These are phyloP conservation scores for Spheniscus mendiculus DNA, from an alignment of 2,113 vertebrate genomes.

Conservation along the genomic window DNA sequence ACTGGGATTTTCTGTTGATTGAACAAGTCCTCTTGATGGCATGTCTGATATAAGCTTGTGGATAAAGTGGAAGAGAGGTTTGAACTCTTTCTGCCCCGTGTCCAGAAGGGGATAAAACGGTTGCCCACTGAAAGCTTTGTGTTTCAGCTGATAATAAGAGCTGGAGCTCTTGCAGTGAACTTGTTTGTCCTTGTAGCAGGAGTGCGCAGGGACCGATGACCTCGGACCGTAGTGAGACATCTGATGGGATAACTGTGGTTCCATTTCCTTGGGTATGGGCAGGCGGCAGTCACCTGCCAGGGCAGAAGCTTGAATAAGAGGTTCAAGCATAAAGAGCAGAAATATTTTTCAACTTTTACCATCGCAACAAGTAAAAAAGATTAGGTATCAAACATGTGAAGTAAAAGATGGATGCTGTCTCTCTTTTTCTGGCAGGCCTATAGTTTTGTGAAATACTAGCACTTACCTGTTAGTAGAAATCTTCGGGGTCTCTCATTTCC, in stretches of 20 bases:
- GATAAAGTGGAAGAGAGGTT: background rate
- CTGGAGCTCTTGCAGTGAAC: background rate
- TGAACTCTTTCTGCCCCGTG: background rate
- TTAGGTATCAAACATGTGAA: background rate
- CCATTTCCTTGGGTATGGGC: background rate
- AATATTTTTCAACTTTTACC: background rate
- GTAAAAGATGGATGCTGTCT: background rate
- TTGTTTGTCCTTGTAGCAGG: background rate
- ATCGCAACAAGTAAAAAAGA: background rate
- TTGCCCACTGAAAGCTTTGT: background rate
- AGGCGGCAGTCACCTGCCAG: background rate
- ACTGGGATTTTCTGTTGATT: background rate
- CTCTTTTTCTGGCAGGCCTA: background rate
- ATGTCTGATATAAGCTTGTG: background rate
- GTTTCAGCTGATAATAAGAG: background rate
- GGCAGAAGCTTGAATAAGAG: background rate
- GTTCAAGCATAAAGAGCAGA: background rate
- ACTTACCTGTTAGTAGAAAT: background rate
- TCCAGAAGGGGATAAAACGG: background rate
- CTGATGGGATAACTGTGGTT: background rate
- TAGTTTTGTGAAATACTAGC: background rate
- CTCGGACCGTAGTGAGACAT: accelerated
- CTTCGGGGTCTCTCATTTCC: background rate
- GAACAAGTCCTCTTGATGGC: background rate
- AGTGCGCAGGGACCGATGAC: accelerated